phyloP scores from a whole-genome alignment of 2,888 invertebrate species.

The Acleris cristana region DNA sequence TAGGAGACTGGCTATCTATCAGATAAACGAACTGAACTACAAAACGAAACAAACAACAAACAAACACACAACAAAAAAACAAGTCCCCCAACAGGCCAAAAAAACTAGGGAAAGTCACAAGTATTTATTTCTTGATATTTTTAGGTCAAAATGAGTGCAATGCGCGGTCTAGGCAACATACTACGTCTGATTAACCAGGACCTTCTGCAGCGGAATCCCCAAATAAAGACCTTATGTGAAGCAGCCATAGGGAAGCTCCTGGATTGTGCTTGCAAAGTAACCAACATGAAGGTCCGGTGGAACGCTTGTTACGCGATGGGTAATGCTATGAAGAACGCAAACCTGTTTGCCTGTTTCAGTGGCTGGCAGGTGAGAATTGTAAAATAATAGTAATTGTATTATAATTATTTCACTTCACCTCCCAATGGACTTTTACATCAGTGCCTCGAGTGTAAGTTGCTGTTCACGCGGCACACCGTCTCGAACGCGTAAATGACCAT shows the following conservation, averaged over 20 bases:
- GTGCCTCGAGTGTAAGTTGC: too few relatives aligned
- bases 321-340: conserved; percentile 88
- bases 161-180: conserved; percentile 92
- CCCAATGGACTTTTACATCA: too few relatives aligned
- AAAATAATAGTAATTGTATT: too few relatives aligned
- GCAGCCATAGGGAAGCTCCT: conserved; percentile 86
- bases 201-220: conserved; percentile 71
- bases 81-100: too few relatives aligned
- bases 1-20: too few relatives aligned
- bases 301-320: conserved; percentile 95
- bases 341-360: conserved; percentile 70
- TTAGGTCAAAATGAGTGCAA: conserved; percentile 88
- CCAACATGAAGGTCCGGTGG: conserved; percentile 95
- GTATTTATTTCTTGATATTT: conserved; percentile 17
- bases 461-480: too few relatives aligned
- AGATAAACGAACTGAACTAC: too few relatives aligned
- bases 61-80: too few relatives aligned
- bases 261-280: conserved; percentile 87
- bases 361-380: conserved; percentile 80
- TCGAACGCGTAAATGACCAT: too few relatives aligned
- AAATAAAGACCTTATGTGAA: conserved; percentile 81
- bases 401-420: background rate
- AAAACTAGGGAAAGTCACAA: too few relatives aligned
- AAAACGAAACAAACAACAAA: too few relatives aligned
- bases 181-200: conserved; percentile 85